Percentiles rank a stretch among this genome's conserved stretches.
These are phyloP conservation scores for Nothocercus julius DNA, from an alignment of 2,113 vertebrate species.

Conservation along the genomic window DNA sequence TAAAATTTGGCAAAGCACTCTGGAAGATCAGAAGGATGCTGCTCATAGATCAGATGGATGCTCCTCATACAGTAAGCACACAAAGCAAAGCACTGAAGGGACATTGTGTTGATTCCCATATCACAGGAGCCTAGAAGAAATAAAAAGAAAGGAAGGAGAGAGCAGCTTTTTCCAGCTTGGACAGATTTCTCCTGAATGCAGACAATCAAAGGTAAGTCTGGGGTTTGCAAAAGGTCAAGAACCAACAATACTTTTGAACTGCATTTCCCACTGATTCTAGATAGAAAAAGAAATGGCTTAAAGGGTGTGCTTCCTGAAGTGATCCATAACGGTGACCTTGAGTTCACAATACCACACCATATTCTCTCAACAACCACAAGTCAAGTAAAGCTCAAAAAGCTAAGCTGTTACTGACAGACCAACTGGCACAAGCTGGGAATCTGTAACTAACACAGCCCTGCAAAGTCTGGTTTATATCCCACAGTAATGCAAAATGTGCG, in stretches of 20 bases:
- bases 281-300: not conserved
- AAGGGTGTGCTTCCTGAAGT: accelerated
- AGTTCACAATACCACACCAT: not conserved
- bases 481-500: not conserved
- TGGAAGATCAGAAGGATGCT: not conserved
- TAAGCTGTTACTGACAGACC: accelerated
- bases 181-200: not conserved
- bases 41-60: not conserved
- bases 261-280: not conserved
- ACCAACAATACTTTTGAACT: not conserved
- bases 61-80: accelerated
- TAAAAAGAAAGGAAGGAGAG: not conserved
- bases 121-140: not conserved
- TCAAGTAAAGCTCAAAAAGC: not conserved
- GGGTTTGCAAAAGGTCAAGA: not conserved
- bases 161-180: not conserved
- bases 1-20: not conserved
- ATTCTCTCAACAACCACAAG: not conserved
- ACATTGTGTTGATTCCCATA: accelerated
- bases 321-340: accelerated
- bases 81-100: not conserved
- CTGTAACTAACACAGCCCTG: not conserved
- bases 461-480: accelerated
- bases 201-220: not conserved
- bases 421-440: not conserved